These are phyloP conservation scores for Tokudaia muenninki DNA, from an alignment of 2,797 vertebrate species.

Conservation along the genomic window DNA sequence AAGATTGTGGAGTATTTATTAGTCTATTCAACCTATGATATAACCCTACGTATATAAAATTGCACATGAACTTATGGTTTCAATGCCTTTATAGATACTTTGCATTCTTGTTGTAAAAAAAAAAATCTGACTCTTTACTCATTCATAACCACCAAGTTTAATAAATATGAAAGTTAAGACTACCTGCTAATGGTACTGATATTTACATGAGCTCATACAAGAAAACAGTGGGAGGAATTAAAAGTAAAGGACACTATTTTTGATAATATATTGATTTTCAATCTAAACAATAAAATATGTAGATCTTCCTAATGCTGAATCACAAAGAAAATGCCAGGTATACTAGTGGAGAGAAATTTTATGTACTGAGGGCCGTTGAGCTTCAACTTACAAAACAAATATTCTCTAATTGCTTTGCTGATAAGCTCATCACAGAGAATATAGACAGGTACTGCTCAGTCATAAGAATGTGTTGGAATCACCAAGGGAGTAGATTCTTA, in stretches of 20 bases:
- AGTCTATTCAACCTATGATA: background rate
- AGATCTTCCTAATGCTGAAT: background rate
- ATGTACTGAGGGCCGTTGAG: background rate
- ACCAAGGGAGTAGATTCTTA: background rate
- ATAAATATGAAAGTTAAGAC: background rate
- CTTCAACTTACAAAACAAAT: slow-evolving; percentile 36
- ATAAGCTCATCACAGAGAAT: background rate
- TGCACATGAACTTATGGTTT: background rate
- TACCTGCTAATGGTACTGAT: background rate
- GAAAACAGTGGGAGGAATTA: background rate
- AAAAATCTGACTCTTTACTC: background rate
- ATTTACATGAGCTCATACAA: background rate
- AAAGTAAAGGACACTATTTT: background rate
- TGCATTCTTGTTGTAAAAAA: background rate
- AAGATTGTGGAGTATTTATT: background rate
- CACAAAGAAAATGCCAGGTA: background rate
- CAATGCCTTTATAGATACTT: background rate
- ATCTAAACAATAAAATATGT: background rate
- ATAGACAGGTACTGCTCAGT: background rate
- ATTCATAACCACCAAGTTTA: background rate
- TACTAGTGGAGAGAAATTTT: background rate
- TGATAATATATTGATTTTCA: background rate
- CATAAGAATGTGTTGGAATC: background rate
- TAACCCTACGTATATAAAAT: background rate
- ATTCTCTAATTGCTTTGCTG: background rate